Conservation (phyloP, 2,888 invertebrate genomes). For the Lysandra coridon region DNA sequence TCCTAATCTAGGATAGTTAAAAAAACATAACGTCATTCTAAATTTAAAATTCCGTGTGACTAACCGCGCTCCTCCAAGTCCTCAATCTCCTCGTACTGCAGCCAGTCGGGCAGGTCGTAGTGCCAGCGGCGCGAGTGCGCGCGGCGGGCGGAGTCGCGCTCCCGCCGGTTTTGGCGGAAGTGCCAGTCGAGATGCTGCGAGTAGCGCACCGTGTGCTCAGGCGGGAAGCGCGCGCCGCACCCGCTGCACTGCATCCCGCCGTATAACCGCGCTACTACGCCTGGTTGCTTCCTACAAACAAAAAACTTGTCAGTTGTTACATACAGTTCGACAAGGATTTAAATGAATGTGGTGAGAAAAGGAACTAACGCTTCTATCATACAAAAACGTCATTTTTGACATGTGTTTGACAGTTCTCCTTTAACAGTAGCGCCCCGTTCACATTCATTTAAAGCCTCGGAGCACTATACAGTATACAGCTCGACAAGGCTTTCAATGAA, state of each 20-base stretch:
- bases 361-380: too few relatives aligned
- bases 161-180: slow-evolving; percentile 95
- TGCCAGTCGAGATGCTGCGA: slow-evolving; percentile 99
- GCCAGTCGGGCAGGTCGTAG: slow-evolving; percentile 94
- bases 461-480: slow-evolving; percentile 45
- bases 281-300: slow-evolving; percentile 83
- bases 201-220: slow-evolving; percentile 93
- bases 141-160: slow-evolving; percentile 90
- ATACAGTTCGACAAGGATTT: slow-evolving; percentile 41
- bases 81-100: slow-evolving; percentile 96
- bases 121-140: slow-evolving; percentile 94
- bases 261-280: slow-evolving; percentile 86
- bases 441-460: too few relatives aligned
- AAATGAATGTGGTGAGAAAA: too few relatives aligned
- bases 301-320: slow-evolving; percentile 66
- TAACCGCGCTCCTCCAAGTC: slow-evolving; percentile 92
- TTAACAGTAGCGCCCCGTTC: too few relatives aligned
- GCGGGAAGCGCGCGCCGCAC: slow-evolving; percentile 96
- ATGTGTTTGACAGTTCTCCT: too few relatives aligned
- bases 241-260: slow-evolving; percentile 97
- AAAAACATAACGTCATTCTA: too few relatives aligned
- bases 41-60: neutral
- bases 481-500: too few relatives aligned
- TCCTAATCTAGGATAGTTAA: too few relatives aligned
- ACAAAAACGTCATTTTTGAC: too few relatives aligned